A percentile compares a stretch with the other conserved stretches of the same genome.
Evolutionary conservation across 2,113 vertebrate species (phyloP).

Genomic region (Mirounga angustirostris): DNA sequence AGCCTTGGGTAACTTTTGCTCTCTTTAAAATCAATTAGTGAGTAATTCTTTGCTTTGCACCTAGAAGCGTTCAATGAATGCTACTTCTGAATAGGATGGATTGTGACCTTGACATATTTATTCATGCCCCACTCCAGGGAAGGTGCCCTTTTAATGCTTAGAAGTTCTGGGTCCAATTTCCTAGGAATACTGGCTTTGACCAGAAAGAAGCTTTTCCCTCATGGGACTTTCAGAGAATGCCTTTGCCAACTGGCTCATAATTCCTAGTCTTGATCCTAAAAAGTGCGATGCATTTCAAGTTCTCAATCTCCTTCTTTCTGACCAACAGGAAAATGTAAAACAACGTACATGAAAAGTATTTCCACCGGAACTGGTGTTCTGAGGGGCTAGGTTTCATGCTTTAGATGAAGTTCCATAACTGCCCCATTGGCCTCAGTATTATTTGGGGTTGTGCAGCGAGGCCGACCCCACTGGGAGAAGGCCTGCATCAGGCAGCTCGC

Average conservation of each 20-base stretch:
- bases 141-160: slow-evolving; percentile 72
- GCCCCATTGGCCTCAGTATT: background rate
- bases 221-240: slow-evolving; percentile 68
- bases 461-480: slow-evolving; percentile 7
- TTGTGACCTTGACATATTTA: background rate
- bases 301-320: slow-evolving; percentile 44
- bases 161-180: slow-evolving; percentile 70
- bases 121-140: background rate
- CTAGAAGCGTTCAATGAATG: background rate
- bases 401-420: slow-evolving; percentile 63
- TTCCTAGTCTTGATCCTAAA: slow-evolving; percentile 77
- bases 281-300: slow-evolving; percentile 37
- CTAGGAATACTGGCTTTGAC: slow-evolving; percentile 53
- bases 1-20: background rate
- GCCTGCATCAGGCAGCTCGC: slow-evolving; percentile 32
- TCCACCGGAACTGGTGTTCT: slow-evolving; percentile 71
- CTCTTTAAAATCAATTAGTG: slow-evolving; percentile 37
- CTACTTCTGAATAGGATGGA: background rate
- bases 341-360: slow-evolving; percentile 52
- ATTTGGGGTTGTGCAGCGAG: slow-evolving; percentile 34
- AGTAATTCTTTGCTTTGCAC: slow-evolving; percentile 31
- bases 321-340: slow-evolving; percentile 80
- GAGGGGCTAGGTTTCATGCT: slow-evolving; percentile 61
- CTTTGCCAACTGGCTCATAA: slow-evolving; percentile 75
- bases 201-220: slow-evolving; percentile 47